Evolutionary conservation across 2,797 vertebrate species (phyloP), one percentile per base, ranked within the genome.

Genomic region (Sternarchorhynchus goeldii): DNA sequence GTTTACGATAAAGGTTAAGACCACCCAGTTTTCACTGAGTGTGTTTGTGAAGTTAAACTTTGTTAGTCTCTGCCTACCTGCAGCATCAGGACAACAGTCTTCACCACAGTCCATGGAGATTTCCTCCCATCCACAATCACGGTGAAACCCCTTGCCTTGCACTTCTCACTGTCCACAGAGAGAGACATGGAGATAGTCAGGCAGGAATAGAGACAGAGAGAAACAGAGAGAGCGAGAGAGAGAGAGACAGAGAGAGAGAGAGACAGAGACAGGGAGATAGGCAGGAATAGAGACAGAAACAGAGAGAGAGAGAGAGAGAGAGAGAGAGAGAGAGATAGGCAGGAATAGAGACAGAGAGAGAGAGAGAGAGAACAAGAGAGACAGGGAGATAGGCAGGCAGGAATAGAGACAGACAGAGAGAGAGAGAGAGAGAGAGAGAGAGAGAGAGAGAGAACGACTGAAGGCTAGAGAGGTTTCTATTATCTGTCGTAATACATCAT

Each of bases 71-170:
- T 59, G 57, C 68, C 88, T 93, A 98, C 97, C 97, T 99, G 97
- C 66, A 99, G 85, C 97, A 99, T 99, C 86, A 99, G 92, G 77
- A 99, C 97, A 76, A 99, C 97, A 0, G 97, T 99, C 92, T 99
- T 99, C 75, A 99, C 97, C 56, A 97, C 94, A 7, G 96, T 99
- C 97, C 97, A 99, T 82, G 98, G 97, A 78, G 97, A 98, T 87
- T 95, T 98, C 75, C 97, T 94, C 63, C 97, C 97, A 57, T 99
- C 97, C 85, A 99, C 97, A 71, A 99, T 99, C 73, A 99, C 97
- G 0, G 97, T 99, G 92, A 99, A 99, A 80, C 97, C 97, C 79
- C 97, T 94, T 71, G 97, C 95, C 88, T 99, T 99, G 88, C 97
- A 99, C 79, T 99, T 99, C 80, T 97, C 95, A 90, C 98, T 99